Percentiles rank a stretch among this genome's conserved stretches.
Evolutionary conservation across 1,140 invertebrate genomes (phyloP).

Genomic region (Pinna nobilis): DNA sequence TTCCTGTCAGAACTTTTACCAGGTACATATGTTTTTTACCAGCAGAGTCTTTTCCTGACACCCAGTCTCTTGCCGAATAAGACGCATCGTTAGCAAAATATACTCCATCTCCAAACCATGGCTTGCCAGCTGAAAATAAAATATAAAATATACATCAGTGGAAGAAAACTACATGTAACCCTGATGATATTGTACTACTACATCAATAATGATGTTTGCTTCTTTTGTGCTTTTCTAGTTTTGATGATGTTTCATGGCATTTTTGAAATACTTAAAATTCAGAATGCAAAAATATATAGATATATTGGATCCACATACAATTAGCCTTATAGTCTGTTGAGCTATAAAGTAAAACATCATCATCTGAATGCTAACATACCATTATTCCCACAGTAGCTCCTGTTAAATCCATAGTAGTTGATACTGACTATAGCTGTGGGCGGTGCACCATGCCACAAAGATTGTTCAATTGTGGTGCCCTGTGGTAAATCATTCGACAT

Average conservation of each 20-base stretch:
- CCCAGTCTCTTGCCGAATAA: conserved; percentile 46
- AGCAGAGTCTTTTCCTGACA: conserved; percentile 13
- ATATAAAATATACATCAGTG: neutral
- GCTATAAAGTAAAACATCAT: neutral
- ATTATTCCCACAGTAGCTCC: conserved; percentile 57
- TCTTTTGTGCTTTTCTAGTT: too few relatives aligned
- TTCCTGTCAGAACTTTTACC: conserved; percentile 45
- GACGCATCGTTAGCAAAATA: conserved; percentile 55
- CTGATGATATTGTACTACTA: too few relatives aligned
- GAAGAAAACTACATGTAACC: neutral
- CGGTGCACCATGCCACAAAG: conserved; percentile 54
- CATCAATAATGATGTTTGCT: too few relatives aligned
- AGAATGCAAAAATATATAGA: too few relatives aligned
- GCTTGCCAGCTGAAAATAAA: conserved; percentile 8
- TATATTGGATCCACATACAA: too few relatives aligned
- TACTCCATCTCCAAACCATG: conserved; percentile 50
- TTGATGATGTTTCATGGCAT: too few relatives aligned
- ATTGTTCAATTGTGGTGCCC: conserved; percentile 12
- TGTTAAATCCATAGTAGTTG: conserved; percentile 57
- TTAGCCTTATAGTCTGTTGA: too few relatives aligned
- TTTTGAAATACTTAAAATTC: too few relatives aligned
- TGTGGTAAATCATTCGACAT: conserved; percentile 29
- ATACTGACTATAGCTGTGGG: conserved; percentile 45
- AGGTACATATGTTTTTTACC: conserved; percentile 37
- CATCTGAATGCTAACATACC: conserved; percentile 24